These are phyloP conservation scores for Parasteatoda tepidariorum DNA, from an alignment of 1,140 invertebrate genomes.

Conservation along the genomic window DNA sequence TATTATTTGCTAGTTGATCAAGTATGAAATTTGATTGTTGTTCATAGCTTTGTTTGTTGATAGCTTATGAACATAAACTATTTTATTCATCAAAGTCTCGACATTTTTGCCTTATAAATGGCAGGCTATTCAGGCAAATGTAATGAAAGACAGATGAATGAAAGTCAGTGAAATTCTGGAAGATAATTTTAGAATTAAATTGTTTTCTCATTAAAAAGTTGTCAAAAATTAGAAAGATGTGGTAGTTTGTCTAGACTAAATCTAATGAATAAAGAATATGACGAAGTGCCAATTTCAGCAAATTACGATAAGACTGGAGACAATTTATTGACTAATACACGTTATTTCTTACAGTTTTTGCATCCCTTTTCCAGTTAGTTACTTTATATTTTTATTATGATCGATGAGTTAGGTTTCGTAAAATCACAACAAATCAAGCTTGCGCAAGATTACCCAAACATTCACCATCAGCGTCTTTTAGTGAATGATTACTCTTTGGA, in stretches of 20 bases:
- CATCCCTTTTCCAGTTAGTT: too few species aligned
- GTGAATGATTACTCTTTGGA: neutral
- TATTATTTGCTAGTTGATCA: too few species aligned
- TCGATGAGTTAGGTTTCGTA: neutral
- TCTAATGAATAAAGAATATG: neutral
- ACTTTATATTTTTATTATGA: neutral
- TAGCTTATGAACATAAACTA: too few species aligned
- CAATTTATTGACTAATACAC: neutral
- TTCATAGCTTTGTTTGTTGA: too few species aligned
- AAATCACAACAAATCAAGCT: neutral
- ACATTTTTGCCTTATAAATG: too few species aligned
- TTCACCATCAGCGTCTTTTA: neutral
- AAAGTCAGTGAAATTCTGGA: too few species aligned
- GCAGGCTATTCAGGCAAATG: too few species aligned
- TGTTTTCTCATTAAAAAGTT: neutral
- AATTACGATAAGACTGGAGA: neutral
- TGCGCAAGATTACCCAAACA: neutral
- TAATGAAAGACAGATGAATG: neutral
- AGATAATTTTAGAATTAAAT: too few species aligned
- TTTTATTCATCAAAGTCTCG: too few species aligned
- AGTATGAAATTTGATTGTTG: too few species aligned
- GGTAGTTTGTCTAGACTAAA: neutral
- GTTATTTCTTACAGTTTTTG: too few species aligned
- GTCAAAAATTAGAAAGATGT: neutral
- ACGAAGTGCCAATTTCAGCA: neutral